phyloP scores from a whole-genome alignment of 35 echinoderm and acorn worm species.

The Amphiura filiformis region DNA sequence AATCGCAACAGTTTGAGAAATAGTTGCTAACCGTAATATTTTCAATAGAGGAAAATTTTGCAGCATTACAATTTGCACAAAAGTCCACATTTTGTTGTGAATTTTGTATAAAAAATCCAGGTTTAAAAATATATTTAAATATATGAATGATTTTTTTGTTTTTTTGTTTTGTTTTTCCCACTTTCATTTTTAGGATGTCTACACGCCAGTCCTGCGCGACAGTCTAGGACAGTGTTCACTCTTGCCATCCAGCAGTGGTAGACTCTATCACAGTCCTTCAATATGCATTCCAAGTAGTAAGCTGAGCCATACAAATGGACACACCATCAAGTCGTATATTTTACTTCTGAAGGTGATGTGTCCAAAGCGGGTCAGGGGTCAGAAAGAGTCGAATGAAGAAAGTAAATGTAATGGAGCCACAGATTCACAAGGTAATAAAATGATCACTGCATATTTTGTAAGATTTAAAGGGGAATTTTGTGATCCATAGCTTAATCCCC shows the following conservation, averaged over 20 bases:
- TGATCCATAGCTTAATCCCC: too few species aligned
- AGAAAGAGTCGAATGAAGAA: constrained; percentile 8
- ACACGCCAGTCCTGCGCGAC: constrained; percentile 16
- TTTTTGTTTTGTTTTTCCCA: not conserved
- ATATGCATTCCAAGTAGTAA: constrained; percentile 56
- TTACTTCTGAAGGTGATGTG: constrained; percentile 71
- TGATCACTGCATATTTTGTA: too few species aligned
- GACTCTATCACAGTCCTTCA: constrained; percentile 1
- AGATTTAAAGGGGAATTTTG: too few species aligned
- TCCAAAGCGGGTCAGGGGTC: not conserved
- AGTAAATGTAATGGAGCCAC: too few species aligned
- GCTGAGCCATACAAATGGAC: constrained; percentile 76
- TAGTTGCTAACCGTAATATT: too few species aligned
- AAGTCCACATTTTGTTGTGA: too few species aligned
- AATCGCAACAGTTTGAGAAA: too few species aligned
- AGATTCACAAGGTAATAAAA: too few species aligned
- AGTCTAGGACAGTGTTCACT: constrained; percentile 18
- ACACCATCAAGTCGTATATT: constrained; percentile 76
- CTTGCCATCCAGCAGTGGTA: not conserved
- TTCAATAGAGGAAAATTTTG: too few species aligned
- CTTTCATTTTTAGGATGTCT: constrained; percentile 23
- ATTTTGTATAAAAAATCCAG: too few species aligned
- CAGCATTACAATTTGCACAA: too few species aligned
- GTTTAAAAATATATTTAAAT: too few species aligned
- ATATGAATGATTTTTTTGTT: not conserved